phyloP scores from a whole-genome alignment of 2,113 vertebrate genomes.

The Sminthopsis crassicaudata region DNA sequence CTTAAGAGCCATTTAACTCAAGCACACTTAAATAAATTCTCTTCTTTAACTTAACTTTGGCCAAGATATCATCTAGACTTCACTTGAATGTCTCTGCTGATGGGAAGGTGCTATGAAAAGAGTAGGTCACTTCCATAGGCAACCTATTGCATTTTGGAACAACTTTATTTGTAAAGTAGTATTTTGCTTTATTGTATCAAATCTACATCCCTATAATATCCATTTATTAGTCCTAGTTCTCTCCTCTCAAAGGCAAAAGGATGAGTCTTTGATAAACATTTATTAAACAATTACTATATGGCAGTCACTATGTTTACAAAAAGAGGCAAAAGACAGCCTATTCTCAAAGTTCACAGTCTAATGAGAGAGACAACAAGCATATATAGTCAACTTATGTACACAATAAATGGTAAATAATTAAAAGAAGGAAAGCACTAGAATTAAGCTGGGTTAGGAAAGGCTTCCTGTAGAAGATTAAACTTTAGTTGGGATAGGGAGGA shows the following conservation, averaged over 20 bases:
- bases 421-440: background rate
- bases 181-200: background rate
- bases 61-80: background rate
- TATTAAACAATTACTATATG: background rate
- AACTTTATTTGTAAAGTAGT: background rate
- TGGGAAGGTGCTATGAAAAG: background rate
- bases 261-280: background rate
- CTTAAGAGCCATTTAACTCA: background rate
- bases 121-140: background rate
- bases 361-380: background rate
- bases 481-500: background rate
- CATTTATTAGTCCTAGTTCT: background rate
- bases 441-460: background rate
- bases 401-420: background rate
- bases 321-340: background rate
- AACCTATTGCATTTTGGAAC: background rate
- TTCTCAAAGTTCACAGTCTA: background rate
- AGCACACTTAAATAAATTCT: background rate
- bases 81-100: background rate
- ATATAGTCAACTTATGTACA: background rate
- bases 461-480: background rate
- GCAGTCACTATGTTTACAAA: background rate
- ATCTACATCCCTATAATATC: background rate
- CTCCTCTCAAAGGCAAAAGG: background rate
- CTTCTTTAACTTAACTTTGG: background rate